These are phyloP conservation scores for Torymus auratus DNA, from an alignment of 2,888 invertebrate species.

Conservation along the genomic window DNA sequence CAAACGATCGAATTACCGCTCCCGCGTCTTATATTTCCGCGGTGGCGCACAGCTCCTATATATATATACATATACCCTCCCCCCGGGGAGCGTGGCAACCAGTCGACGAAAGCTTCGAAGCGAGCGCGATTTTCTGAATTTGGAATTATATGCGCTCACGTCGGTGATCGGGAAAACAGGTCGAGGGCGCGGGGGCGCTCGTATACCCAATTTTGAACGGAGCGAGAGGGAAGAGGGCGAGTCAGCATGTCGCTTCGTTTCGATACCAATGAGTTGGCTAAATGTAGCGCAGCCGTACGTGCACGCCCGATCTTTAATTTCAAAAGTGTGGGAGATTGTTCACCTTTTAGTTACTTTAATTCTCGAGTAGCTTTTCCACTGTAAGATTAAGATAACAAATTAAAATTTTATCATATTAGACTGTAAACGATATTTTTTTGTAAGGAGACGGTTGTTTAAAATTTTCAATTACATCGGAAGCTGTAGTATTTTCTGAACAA, in stretches of 20 bases:
- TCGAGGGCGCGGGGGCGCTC: slow-evolving; percentile 1
- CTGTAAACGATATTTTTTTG: no score
- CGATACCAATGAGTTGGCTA: neutral
- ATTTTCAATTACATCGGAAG: no score
- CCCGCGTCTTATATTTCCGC: slow-evolving; percentile 24
- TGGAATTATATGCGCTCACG: slow-evolving; percentile 25
- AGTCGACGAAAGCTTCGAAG: slow-evolving; percentile 44
- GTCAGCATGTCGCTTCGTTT: slow-evolving; percentile 2
- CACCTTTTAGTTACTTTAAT: no score
- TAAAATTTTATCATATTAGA: no score
- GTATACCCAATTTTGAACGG: slow-evolving; percentile 4
- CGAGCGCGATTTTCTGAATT: slow-evolving; percentile 48
- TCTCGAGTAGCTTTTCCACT: no score
- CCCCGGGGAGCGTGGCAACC: neutral
- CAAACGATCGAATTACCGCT: slow-evolving; percentile 71
- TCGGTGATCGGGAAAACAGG: slow-evolving; percentile 40
- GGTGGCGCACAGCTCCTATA: neutral
- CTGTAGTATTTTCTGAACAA: no score
- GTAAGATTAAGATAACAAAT: no score
- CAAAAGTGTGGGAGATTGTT: neutral
- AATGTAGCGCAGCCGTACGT: neutral
- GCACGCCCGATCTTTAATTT: neutral
- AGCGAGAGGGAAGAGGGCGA: neutral
- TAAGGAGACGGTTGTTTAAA: no score
- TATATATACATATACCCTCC: neutral